Evolutionary conservation across 2,888 invertebrate species (phyloP).

Genomic region (Drosophila falleni): DNA sequence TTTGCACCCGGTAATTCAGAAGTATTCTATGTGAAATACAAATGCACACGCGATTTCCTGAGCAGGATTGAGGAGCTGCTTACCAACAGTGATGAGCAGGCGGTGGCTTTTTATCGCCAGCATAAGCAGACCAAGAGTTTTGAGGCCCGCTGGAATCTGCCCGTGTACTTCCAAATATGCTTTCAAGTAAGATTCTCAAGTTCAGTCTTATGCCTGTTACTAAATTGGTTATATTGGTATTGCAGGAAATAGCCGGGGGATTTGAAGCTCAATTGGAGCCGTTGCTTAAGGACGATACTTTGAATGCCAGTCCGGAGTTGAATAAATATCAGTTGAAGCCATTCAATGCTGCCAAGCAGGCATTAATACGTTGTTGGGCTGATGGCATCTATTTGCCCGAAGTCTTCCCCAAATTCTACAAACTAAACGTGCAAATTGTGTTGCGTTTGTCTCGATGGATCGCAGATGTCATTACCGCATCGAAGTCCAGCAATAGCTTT

Average conservation of each 20-base stretch:
- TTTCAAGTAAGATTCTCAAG: conserved; percentile 89
- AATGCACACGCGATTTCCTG: conserved; percentile 91
- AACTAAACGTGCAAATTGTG: conserved; percentile 93
- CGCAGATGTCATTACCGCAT: conserved; percentile 79
- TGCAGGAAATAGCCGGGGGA: conserved; percentile 91
- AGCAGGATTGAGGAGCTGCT: conserved; percentile 89
- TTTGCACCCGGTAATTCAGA: conserved; percentile 97
- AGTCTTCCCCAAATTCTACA: conserved; percentile 94
- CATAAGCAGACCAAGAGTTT: conserved; percentile 92
- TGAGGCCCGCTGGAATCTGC: conserved; percentile 95
- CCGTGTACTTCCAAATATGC: conserved; percentile 96
- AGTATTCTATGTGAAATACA: conserved; percentile 93
- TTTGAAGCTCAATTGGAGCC: conserved; percentile 81
- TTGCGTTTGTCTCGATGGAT: conserved; percentile 93
- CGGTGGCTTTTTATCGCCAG: conserved; percentile 85
- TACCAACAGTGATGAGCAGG: conserved; percentile 86
- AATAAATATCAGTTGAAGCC: conserved; percentile 71
- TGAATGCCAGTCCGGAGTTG: conserved; percentile 27
- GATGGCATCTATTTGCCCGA: conserved; percentile 92
- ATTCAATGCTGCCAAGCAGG: conserved; percentile 86
- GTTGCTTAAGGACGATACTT: conserved; percentile 67
- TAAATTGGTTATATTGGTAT: not conserved
- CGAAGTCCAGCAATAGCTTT: conserved; percentile 51
- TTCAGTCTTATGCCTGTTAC: not conserved
- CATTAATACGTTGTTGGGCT: conserved; percentile 90